Conservation (phyloP, 1,140 invertebrate species). For the Neodiprion fabricii region DNA sequence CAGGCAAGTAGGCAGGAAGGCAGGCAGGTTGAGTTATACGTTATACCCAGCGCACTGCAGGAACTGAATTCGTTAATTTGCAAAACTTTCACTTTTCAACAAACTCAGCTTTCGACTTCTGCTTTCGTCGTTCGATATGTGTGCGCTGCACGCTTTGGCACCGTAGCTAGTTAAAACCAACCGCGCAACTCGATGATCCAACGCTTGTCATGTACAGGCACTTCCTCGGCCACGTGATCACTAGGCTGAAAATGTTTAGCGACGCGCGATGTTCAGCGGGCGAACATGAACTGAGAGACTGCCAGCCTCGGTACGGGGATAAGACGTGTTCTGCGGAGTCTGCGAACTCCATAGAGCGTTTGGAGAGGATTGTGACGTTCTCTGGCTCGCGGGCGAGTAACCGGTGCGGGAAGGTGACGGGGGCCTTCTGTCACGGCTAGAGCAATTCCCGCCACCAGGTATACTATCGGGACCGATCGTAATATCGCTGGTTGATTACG, state of each 20-base stretch:
- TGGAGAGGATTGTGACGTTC: constrained; percentile 38
- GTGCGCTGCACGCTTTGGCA: background rate
- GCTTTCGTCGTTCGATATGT: background rate
- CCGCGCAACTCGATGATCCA: constrained; percentile 6
- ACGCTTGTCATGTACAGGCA: background rate
- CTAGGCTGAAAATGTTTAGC: background rate
- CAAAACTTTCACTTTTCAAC: constrained; percentile 14
- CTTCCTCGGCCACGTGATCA: background rate
- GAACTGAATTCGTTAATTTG: constrained; percentile 10
- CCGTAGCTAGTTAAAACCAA: background rate
- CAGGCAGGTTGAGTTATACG: too few species aligned
- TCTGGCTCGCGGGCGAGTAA: constrained; percentile 17
- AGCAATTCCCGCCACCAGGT: background rate
- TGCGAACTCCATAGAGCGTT: constrained; percentile 22
- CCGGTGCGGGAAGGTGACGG: background rate
- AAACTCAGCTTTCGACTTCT: constrained; percentile 6
- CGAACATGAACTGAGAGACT: constrained; percentile 53
- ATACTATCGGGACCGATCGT: too few species aligned
- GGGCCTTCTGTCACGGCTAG: background rate
- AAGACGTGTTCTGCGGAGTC: constrained; percentile 22
- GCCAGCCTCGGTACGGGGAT: constrained; percentile 43
- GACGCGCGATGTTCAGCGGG: constrained; percentile 43
- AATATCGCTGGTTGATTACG: too few species aligned
- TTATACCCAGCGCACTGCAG: background rate
- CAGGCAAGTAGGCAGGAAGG: too few species aligned